Conservation (phyloP, 2,797 vertebrate species). For the Neomorphus geoffroyi region DNA sequence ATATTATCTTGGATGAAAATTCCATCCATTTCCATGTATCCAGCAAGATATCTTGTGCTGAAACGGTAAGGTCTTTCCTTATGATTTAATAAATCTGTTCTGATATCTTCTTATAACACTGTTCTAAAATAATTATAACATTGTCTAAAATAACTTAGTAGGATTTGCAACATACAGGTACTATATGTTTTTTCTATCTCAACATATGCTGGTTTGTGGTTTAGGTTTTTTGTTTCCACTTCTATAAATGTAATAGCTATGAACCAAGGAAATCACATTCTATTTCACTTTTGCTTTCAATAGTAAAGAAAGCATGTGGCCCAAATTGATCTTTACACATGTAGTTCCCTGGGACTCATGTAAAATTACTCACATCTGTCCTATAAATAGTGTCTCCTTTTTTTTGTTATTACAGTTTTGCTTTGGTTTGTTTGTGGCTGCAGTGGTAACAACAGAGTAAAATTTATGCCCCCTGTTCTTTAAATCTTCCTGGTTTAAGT, state of each 20-base stretch:
- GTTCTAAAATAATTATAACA: not conserved
- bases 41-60: slow-evolving; percentile 91
- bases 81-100: not conserved
- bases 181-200: not conserved
- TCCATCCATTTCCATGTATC: slow-evolving; percentile 94
- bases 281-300: not conserved
- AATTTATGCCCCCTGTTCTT: not conserved
- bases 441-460: not conserved
- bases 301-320: not conserved
- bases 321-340: not conserved
- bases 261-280: not conserved
- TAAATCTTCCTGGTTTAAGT: not conserved
- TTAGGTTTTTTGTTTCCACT: not conserved
- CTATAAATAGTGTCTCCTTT: not conserved
- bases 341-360: not conserved
- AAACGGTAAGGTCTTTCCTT: slow-evolving; percentile 83
- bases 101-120: not conserved
- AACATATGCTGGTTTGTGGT: not conserved
- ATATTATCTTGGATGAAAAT: slow-evolving; percentile 90
- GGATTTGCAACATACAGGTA: not conserved
- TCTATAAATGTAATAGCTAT: not conserved
- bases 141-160: not conserved
- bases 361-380: not conserved
- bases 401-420: not conserved
- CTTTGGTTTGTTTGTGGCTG: not conserved